phyloP scores from a whole-genome alignment of 2,888 invertebrate species.

The Dexiosoma caninum region DNA sequence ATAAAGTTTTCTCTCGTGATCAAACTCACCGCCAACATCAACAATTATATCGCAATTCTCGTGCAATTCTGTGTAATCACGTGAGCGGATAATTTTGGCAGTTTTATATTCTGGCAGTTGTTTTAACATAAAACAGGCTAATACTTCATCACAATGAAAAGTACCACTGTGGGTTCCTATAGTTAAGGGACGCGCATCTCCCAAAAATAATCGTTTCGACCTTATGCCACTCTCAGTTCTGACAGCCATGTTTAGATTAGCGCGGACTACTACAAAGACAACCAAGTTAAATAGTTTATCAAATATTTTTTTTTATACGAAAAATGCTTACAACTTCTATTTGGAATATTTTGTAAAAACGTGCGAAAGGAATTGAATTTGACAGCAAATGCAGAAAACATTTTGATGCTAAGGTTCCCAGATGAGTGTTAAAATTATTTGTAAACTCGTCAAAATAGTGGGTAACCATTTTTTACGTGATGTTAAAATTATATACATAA shows the following conservation, averaged over 20 bases:
- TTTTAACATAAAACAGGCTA: slow-evolving; percentile 96
- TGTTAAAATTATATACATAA: too few species aligned
- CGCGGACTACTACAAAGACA: background rate
- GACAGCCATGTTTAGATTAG: slow-evolving; percentile 29
- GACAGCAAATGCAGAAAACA: background rate
- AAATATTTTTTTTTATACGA: too few species aligned
- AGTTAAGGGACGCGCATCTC: background rate
- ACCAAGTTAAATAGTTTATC: background rate
- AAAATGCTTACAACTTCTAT: background rate
- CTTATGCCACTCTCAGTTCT: background rate
- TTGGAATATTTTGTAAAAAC: background rate
- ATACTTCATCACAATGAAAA: slow-evolving; percentile 76
- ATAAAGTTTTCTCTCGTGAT: slow-evolving; percentile 86
- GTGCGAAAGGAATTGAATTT: background rate
- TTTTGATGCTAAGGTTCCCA: background rate
- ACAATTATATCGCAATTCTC: slow-evolving; percentile 92
- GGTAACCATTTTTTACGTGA: too few species aligned
- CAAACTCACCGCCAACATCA: slow-evolving; percentile 94
- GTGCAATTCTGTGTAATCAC: slow-evolving; percentile 82
- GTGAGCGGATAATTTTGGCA: slow-evolving; percentile 87
- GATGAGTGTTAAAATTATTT: too few species aligned
- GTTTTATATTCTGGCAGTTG: slow-evolving; percentile 87
- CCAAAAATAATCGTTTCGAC: slow-evolving; percentile 49
- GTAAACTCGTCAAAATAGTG: too few species aligned
- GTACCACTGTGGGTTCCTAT: slow-evolving; percentile 76